A percentile compares a stretch with the other conserved stretches of the same genome.
Evolutionary conservation across 2,797 vertebrate genomes (phyloP).

Genomic region (Catamblyrhynchus diadema): DNA sequence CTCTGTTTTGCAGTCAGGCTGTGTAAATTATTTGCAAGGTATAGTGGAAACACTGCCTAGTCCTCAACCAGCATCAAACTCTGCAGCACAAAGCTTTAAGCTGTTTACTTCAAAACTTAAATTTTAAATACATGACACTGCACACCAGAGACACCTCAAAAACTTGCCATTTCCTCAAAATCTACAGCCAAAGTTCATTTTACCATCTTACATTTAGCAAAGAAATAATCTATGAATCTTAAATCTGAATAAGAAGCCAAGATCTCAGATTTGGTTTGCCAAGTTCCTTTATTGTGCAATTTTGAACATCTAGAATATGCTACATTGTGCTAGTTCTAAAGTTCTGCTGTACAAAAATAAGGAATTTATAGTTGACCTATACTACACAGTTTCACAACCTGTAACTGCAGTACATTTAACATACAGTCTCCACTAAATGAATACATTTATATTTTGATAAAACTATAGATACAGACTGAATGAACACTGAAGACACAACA

Average conservation of each 20-base stretch:
- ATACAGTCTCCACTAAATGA: conserved; percentile 78
- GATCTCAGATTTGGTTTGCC: conserved; percentile 84
- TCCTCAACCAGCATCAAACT: not conserved
- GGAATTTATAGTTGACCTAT: conserved; percentile 77
- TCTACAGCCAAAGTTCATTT: conserved; percentile 60
- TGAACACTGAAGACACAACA: conserved; percentile 76
- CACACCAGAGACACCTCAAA: conserved; percentile 45
- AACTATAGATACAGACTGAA: conserved; percentile 74
- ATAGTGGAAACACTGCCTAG: conserved; percentile 8
- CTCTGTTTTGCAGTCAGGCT: conserved; percentile 1
- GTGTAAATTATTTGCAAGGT: conserved; percentile 36
- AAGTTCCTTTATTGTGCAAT: conserved; percentile 88
- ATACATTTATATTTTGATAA: conserved; percentile 75
- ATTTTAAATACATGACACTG: conserved; percentile 6
- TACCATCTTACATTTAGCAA: conserved; percentile 33
- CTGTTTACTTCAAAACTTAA: conserved; percentile 23
- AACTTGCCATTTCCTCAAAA: conserved; percentile 51
- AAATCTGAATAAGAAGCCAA: conserved; percentile 83
- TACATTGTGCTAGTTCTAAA: conserved; percentile 82
- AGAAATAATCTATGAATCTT: conserved; percentile 61
- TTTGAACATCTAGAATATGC: conserved; percentile 85
- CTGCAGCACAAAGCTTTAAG: conserved; percentile 17
- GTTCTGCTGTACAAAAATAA: conserved; percentile 88
- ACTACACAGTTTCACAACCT: conserved; percentile 79
- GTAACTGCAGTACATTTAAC: conserved; percentile 76